Evolutionary conservation across 1,140 invertebrate species (phyloP), one percentile per base, ranked within the genome.

Genomic region (Sinonovacula constricta): DNA sequence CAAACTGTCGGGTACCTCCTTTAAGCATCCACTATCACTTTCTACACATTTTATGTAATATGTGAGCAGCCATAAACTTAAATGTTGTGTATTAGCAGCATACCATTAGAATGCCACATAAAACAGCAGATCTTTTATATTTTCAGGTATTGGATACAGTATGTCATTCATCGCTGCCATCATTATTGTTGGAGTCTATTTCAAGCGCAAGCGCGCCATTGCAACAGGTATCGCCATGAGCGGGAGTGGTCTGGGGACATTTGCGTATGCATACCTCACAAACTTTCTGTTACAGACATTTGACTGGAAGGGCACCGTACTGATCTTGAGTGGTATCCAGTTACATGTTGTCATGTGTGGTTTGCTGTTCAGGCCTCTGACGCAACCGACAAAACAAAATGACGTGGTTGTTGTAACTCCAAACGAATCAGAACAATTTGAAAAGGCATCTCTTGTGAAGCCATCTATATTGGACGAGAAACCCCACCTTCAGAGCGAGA

Each of bases 181-280:
- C 24, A 85, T 91, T 30, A 84, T 87, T 2, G 95, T 97, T 2
- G 95, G 96, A 7, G 96, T 97, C 91, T 98, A 98, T 92, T 98
- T 98, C 90, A 95, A 97, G 89, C 95, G 94, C 90, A 96, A 95
- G 93, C 91, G 97, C 69, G 96, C 96, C 1, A 90, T 98, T 39
- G 97, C 97, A 0, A 97, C 96, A 0, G 97, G 97, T 12, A 95
- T 98, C 54, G 95, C 96, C 3, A 87, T 87, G 33, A 89, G 89
- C 66, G 90, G 90, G 3, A 85, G 86, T 54, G 90, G 91, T 26
- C 57, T 90, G 0, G 91, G 91, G 10, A 86, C 84, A 24, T 90
- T 91, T 71, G 86, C 82, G 0, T 87, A 91, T 59, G 84, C 87
- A 30, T 87, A 88, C 63, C 39, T 91, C 0, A 85, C 81, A 10